Base-by-base conservation (phyloP, 2,888 invertebrate genomes). In the Cataglyphis altisquamis region DNA sequence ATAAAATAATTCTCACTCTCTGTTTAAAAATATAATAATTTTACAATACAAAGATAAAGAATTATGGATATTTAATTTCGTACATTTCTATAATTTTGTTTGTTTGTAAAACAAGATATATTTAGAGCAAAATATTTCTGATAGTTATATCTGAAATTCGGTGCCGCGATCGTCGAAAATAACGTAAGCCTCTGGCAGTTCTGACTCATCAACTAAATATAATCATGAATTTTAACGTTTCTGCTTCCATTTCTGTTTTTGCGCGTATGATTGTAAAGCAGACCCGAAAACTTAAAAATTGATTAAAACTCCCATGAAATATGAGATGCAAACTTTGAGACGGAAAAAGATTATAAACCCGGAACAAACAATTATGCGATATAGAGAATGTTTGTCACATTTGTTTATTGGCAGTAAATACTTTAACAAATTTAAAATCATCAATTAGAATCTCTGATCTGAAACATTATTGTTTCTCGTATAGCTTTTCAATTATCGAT, bases 201-300 rank as follows among this genome's bases (percentile, higher is more conserved):
- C 75, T 91, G 92, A 91, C 84, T 92, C 91, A 89, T 82, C 36
- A 67, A 86, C 90, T 92, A 92, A 92, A 92, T 91, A 92, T 92
- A 92, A 88, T 87, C 84, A 70, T 67, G 75, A 88, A 87, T 87
- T 88, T 90, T 83, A 64, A 87, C 78, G 82, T 82, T 84, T 66
- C 72, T 67, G 57, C 75, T 63, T 87, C 74, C 80, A 70, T 57
- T 70, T 81, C 74, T 55, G 45, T 70, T 62, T 84, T 82, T 68
- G 60, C 45, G 41, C 21, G 83, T 41, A 41, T 48, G 18, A 52
- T 10, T 81, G 83, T 78, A 82, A 80, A 88, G 64, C 45, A 63
- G 48, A 52, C 15, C 60, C 36, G 48, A 21, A 62, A 80, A 64
- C 74, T 83, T 70, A 57, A 78, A 83, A 85, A 64, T 86, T 84